Evolutionary conservation across 2,113 vertebrate species (phyloP).

Genomic region (Syrrhaptes paradoxus): DNA sequence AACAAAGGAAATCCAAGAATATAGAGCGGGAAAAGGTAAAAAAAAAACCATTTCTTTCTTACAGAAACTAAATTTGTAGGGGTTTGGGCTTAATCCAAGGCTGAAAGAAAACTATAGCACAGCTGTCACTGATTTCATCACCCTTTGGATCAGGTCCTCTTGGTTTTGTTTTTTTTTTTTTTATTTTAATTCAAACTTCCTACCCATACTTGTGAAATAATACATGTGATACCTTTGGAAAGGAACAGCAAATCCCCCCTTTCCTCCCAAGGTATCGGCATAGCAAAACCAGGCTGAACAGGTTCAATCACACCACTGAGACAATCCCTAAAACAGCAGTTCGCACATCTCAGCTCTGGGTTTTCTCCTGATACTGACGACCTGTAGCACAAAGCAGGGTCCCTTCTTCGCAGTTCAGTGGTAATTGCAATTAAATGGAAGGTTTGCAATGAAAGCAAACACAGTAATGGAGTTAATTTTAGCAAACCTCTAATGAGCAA

Average conservation of each 20-base stretch:
- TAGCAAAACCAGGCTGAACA: not conserved
- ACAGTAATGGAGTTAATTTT: constrained; percentile 63
- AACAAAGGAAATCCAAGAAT: constrained; percentile 7
- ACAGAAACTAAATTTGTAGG: not conserved
- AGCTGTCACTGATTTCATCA: not conserved
- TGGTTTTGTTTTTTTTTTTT: not conserved
- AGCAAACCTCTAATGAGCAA: constrained; percentile 64
- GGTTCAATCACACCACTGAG: not conserved
- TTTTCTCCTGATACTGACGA: not conserved
- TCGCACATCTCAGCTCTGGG: not conserved
- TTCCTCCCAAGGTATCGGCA: not conserved
- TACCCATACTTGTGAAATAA: not conserved
- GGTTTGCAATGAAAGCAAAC: constrained; percentile 63
- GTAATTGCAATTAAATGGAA: constrained; percentile 18
- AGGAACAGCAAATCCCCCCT: not conserved
- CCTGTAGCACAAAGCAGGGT: not conserved
- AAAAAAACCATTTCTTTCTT: not conserved
- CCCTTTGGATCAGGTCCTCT: not conserved
- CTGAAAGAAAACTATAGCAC: not conserved
- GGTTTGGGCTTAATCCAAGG: not conserved
- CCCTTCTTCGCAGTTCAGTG: not conserved
- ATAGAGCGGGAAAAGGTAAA: not conserved
- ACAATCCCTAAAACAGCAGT: not conserved
- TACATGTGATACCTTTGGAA: not conserved
- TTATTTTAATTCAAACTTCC: not conserved